Conservation (phyloP, 2,113 vertebrate species). For the Hylia prasina region DNA sequence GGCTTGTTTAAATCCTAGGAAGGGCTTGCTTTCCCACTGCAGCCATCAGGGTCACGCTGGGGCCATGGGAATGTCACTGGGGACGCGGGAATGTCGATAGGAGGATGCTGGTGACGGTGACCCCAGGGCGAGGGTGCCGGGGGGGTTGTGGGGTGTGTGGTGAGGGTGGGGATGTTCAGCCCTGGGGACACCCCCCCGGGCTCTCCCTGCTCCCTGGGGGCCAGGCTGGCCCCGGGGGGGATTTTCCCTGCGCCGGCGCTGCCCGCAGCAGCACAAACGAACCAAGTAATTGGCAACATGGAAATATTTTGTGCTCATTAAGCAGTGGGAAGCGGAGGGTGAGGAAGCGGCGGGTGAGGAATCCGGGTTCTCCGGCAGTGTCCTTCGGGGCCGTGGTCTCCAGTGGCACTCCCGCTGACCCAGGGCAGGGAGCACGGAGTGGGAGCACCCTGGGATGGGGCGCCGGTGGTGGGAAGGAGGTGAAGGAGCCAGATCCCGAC, state of each 20-base stretch:
- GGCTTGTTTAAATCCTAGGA: not conserved
- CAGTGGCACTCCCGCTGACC: not conserved
- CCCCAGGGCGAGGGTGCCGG: rapidly evolving
- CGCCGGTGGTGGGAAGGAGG: not conserved
- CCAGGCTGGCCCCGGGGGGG: not conserved
- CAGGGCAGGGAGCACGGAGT: not conserved
- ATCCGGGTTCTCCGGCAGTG: not conserved
- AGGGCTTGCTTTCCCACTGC: not conserved
- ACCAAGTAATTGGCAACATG: slow-evolving; percentile 68
- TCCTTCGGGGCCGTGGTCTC: not conserved
- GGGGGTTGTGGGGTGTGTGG: rapidly evolving
- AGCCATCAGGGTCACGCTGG: rapidly evolving
- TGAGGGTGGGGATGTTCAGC: not conserved
- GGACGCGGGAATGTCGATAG: rapidly evolving
- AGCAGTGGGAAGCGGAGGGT: not conserved
- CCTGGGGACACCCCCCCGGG: not conserved
- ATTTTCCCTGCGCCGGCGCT: not conserved
- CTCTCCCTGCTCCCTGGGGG: not conserved
- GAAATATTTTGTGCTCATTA: slow-evolving; percentile 66
- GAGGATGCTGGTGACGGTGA: rapidly evolving
- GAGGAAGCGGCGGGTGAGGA: not conserved
- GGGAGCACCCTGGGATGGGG: not conserved
- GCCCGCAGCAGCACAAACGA: slow-evolving; percentile 48
- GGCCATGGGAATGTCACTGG: not conserved
- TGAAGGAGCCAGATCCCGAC: not conserved